phyloP scores from a whole-genome alignment of 64 coral and sea anemone species.

The Stichodactyla mertensii region DNA sequence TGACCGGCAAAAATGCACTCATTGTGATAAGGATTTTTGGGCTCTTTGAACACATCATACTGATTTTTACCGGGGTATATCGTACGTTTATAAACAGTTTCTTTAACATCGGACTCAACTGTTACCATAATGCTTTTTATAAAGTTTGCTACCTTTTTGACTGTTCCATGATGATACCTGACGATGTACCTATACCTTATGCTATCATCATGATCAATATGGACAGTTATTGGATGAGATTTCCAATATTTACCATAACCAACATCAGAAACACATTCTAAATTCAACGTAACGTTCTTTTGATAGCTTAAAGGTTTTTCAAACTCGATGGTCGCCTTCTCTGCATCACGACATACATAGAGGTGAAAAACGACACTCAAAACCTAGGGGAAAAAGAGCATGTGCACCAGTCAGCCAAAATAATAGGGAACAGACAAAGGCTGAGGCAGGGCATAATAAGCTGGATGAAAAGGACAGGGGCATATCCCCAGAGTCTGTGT shows the following conservation, averaged over 20 bases:
- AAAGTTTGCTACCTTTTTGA: neutral
- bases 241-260: slow-evolving; percentile 24
- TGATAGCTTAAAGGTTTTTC: neutral
- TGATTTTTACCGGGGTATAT: slow-evolving; percentile 2
- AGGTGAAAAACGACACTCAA: slow-evolving; percentile 28
- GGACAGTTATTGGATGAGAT: neutral
- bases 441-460: too few species aligned
- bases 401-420: neutral
- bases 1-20: slow-evolving; percentile 30
- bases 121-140: neutral
- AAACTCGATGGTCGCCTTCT: slow-evolving; percentile 10
- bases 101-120: neutral
- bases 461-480: too few species aligned
- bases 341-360: slow-evolving; percentile 8
- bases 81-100: neutral
- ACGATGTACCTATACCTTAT: slow-evolving; percentile 31
- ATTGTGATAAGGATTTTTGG: neutral
- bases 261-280: neutral
- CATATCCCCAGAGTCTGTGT: too few species aligned
- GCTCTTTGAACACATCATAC: slow-evolving; percentile 31
- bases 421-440: neutral
- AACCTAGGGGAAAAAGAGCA: neutral
- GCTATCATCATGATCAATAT: neutral
- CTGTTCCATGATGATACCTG: slow-evolving; percentile 12
- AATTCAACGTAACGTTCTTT: neutral